Conservation (phyloP, 1,140 invertebrate species). For the Metopolophium dirhodum region DNA sequence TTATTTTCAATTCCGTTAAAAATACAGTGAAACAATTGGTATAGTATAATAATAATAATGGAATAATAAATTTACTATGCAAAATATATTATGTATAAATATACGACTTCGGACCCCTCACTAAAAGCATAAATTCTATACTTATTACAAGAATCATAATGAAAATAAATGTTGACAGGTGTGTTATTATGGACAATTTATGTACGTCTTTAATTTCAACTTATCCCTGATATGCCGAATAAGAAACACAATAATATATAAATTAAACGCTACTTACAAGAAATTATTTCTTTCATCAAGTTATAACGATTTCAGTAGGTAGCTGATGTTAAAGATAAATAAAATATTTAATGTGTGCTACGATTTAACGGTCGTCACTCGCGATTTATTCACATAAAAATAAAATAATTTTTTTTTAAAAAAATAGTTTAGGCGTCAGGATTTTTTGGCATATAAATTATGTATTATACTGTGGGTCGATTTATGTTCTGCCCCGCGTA, state of each 20-base stretch:
- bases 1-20: neutral
- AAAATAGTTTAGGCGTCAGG: neutral
- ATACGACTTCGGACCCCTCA: neutral
- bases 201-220: neutral
- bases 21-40: neutral
- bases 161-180: slow-evolving; percentile 1
- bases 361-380: neutral
- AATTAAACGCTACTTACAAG: neutral
- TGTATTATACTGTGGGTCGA: neutral
- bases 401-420: neutral
- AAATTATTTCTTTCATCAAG: neutral
- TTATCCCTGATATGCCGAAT: neutral
- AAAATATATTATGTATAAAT: neutral
- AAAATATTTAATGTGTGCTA: neutral
- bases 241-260: neutral
- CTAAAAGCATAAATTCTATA: neutral
- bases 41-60: neutral
- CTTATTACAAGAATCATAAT: neutral
- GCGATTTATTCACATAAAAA: neutral
- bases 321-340: neutral
- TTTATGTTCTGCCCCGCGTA: neutral
- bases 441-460: slow-evolving; percentile 11
- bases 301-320: neutral
- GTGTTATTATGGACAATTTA: neutral
- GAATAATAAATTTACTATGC: no score